These are phyloP conservation scores for Cnemophilus loriae DNA, from an alignment of 2,113 vertebrate species.

Conservation along the genomic window DNA sequence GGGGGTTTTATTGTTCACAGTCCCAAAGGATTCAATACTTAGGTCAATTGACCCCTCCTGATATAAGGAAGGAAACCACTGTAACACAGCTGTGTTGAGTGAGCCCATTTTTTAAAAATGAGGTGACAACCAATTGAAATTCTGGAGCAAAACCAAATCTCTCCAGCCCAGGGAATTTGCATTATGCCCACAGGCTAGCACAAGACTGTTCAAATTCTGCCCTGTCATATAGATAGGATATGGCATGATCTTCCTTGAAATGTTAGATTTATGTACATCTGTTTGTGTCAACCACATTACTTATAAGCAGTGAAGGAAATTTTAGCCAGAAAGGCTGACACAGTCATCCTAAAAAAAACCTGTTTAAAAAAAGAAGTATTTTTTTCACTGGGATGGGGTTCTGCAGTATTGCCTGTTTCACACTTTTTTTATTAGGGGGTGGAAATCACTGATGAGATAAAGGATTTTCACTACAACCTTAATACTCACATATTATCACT, in stretches of 20 bases:
- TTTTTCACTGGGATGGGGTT: not conserved
- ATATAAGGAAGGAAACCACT: not conserved
- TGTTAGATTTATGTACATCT: slow-evolving; percentile 51
- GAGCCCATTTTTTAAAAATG: not conserved
- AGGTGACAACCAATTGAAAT: slow-evolving; percentile 41
- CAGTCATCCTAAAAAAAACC: not conserved
- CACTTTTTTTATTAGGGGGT: not conserved
- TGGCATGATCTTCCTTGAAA: slow-evolving; percentile 53
- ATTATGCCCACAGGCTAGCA: slow-evolving; percentile 54
- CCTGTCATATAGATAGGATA: slow-evolving; percentile 33
- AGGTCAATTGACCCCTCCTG: not conserved
- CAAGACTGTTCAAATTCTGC: slow-evolving; percentile 43
- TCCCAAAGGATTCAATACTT: not conserved
- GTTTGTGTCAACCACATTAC: slow-evolving; percentile 46
- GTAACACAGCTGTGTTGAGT: not conserved
- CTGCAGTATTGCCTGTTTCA: not conserved
- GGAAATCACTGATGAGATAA: not conserved
- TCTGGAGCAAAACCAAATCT: slow-evolving; percentile 18
- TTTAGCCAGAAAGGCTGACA: not conserved
- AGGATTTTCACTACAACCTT: not conserved
- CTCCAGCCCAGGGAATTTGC: slow-evolving; percentile 25
- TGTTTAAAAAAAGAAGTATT: not conserved
- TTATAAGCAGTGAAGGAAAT: not conserved
- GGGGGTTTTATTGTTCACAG: not conserved
- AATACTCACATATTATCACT: not conserved